Evolutionary conservation across 2,888 invertebrate species (phyloP).

Genomic region (Temnothorax ravouxi): DNA sequence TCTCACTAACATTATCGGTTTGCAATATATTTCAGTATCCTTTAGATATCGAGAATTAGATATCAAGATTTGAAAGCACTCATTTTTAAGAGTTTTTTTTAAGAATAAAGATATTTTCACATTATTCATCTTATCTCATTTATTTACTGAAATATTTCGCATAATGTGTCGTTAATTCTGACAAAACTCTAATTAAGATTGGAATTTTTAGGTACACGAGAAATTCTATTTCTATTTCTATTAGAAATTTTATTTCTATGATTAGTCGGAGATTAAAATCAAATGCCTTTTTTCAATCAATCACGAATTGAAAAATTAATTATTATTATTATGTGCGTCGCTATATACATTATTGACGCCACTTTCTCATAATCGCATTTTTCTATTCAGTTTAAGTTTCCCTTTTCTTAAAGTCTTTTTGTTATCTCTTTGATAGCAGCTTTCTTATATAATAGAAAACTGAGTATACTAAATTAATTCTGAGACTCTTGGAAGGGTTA

Average conservation of each 20-base stretch:
- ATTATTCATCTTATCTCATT: neutral
- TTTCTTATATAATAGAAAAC: slow-evolving; percentile 18
- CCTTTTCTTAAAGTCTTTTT: neutral
- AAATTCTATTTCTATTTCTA: neutral
- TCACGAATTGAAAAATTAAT: slow-evolving; percentile 66
- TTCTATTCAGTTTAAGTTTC: slow-evolving; percentile 21
- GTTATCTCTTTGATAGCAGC: neutral
- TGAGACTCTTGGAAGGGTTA: neutral
- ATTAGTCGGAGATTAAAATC: slow-evolving; percentile 33
- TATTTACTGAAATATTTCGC: neutral
- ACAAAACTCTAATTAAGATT: neutral
- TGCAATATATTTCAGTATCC: neutral
- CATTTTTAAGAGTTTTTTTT: neutral
- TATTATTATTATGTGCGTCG: slow-evolving; percentile 63
- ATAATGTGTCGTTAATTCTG: neutral
- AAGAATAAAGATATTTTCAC: neutral
- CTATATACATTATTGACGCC: slow-evolving; percentile 45
- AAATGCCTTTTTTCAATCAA: slow-evolving; percentile 60
- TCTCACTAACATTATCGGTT: neutral
- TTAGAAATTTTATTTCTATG: neutral
- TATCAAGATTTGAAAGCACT: too few relatives aligned
- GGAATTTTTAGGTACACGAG: neutral
- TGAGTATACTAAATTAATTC: slow-evolving; percentile 15
- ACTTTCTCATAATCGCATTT: slow-evolving; percentile 29
- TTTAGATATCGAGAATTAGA: too few relatives aligned